Evolutionary conservation across 1,140 invertebrate species (phyloP), one percentile per base, ranked within the genome.

Genomic region (Lordiphosa clarofinis): DNA sequence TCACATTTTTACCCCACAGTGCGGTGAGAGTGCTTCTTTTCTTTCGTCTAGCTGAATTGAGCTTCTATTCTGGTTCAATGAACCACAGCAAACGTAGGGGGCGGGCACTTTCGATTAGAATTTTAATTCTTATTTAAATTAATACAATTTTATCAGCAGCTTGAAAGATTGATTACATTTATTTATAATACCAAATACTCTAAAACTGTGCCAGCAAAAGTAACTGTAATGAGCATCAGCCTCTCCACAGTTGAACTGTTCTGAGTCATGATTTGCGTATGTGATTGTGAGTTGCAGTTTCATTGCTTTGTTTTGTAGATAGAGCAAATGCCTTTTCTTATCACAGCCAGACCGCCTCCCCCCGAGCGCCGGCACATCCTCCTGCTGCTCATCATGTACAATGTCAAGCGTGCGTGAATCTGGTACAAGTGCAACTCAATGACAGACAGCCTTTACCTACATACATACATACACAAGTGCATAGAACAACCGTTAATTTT

Each of bases 361-460:
- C 24, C 24, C 6, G 6, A 2, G 24, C 39, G 39, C 6, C 15
- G 7, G 8, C 39, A 15, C 8, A 13, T 12, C 5, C 12, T n/a
- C 10, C 12, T 9, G 9, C 4, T 42, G 9, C 4, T 42, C 9
- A 4, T 40, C 24, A 6, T 15, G 39, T 40, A 15, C 39, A 40
- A 40, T 40, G 24, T 28, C 24, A 28, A 28, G 24, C 24, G 24
- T 28, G 24, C 24, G 24, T 28, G 24, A 28, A 28, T 19, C 13
- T 15, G 15, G 10, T 42, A 15, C 12, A 76, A 72, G 56, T 57
- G 40, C 70, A 56, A 62, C 49, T 64, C 68, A 68, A 79, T 79
- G 70, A 62, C 69, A 69, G 40, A 4, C 47, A 13, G 38, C 54
- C 15, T 15, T 15, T 15, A 15, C 15, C 15, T 15, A 15, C 15